Percentiles rank a stretch among this genome's conserved stretches.
These are phyloP conservation scores for Orientallactaga sibirica DNA, from an alignment of 2,797 vertebrate genomes.

Conservation along the genomic window DNA sequence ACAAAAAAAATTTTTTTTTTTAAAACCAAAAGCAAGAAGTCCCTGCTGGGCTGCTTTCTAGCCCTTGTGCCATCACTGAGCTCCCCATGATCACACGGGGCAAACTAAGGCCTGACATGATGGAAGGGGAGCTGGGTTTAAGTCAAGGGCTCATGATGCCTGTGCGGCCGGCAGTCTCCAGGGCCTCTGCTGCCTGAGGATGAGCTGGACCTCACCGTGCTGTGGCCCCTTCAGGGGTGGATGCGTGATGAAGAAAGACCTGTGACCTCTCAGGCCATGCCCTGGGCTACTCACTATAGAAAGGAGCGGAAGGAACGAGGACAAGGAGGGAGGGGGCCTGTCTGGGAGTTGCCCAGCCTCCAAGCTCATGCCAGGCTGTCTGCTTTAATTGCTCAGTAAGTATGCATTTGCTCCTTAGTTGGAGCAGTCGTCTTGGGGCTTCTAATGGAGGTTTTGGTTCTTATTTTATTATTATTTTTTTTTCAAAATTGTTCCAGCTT, in stretches of 20 bases:
- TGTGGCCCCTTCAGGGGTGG: neutral
- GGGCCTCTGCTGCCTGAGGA: neutral
- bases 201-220: neutral
- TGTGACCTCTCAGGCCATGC: neutral
- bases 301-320: slow-evolving; percentile 37
- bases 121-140: neutral
- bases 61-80: neutral
- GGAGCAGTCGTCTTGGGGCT: neutral
- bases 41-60: neutral
- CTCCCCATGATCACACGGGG: neutral
- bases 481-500: slow-evolving; percentile 59
- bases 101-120: neutral
- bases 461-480: slow-evolving; percentile 54
- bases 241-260: neutral
- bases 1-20: too few species aligned
- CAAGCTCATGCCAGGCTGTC: neutral
- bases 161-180: neutral
- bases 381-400: neutral
- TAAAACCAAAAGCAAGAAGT: too few species aligned
- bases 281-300: neutral
- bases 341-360: neutral
- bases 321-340: neutral
- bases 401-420: neutral
- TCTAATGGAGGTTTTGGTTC: slow-evolving; percentile 61
- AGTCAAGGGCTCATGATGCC: neutral